Conservation (phyloP, 2,888 invertebrate genomes). For the Leucania comma region DNA sequence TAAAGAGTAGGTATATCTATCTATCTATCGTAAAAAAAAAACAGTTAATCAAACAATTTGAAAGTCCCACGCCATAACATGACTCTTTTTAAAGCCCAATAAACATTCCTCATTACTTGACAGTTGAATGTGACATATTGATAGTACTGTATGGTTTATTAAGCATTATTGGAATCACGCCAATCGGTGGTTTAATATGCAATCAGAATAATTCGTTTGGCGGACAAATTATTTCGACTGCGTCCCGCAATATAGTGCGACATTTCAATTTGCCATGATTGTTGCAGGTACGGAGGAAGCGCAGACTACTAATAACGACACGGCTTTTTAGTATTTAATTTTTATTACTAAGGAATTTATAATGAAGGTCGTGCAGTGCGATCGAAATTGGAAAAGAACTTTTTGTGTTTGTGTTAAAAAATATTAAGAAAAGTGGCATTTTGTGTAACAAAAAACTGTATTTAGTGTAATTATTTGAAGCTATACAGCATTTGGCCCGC, state of each 20-base stretch:
- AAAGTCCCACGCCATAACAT: conserved; percentile 11
- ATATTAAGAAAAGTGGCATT: conserved; percentile 13
- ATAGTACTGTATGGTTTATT: conserved; percentile 68
- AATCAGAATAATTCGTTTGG: conserved; percentile 72
- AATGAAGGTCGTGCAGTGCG: neutral
- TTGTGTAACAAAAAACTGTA: too few relatives aligned
- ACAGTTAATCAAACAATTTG: neutral
- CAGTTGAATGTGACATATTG: conserved; percentile 64
- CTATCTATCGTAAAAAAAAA: too few relatives aligned
- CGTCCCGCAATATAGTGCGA: conserved; percentile 43
- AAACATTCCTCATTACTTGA: conserved; percentile 55
- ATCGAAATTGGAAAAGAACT: neutral
- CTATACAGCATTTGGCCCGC: too few relatives aligned
- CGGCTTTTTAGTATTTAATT: conserved; percentile 47
- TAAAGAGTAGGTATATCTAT: too few relatives aligned
- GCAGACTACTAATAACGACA: conserved; percentile 43
- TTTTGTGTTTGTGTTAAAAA: neutral
- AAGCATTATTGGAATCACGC: conserved; percentile 68
- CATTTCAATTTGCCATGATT: conserved; percentile 59
- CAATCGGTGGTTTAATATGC: conserved; percentile 71
- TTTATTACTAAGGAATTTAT: neutral
- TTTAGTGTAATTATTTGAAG: too few relatives aligned
- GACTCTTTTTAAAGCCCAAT: conserved; percentile 34
- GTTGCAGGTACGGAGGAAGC: conserved; percentile 56
- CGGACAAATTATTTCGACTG: conserved; percentile 62